These are phyloP conservation scores for Sarcophaga bullata DNA, from an alignment of 1,140 invertebrate genomes.

Conservation along the genomic window DNA sequence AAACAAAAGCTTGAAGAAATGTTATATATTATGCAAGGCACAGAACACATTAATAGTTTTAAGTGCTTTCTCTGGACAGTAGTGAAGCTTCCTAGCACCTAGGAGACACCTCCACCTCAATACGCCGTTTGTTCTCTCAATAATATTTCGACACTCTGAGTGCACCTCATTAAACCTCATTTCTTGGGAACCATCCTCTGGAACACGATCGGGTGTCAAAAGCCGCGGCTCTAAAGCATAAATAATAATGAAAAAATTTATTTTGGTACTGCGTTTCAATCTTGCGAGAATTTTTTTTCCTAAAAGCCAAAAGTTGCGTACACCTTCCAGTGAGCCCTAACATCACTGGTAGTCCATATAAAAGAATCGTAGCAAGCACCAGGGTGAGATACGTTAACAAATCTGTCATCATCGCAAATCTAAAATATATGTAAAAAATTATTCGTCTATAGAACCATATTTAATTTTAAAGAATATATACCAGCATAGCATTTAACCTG, in stretches of 20 bases:
- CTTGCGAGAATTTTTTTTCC: not conserved
- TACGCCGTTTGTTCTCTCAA: not conserved
- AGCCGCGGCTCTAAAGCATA: not conserved
- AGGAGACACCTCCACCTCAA: conserved; percentile 10
- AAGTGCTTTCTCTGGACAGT: not conserved
- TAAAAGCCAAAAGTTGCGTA: not conserved
- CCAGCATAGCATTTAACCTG: no score
- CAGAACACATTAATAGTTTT: not conserved
- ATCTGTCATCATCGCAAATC: not conserved
- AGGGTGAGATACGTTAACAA: not conserved
- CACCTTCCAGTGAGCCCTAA: no score
- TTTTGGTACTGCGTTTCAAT: not conserved
- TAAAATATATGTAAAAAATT: no score
- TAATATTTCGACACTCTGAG: not conserved
- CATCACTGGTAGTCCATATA: not conserved
- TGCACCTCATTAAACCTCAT: conserved; percentile 28
- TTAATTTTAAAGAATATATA: no score
- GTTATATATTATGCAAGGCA: conserved; percentile 27
- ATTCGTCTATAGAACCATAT: no score
- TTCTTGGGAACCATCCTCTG: conserved; percentile 12
- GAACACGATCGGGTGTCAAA: not conserved
- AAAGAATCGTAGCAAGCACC: not conserved
- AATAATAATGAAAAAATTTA: no score
- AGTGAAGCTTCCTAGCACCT: no score
- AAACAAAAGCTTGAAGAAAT: not conserved